A percentile compares a stretch with the other conserved stretches of the same genome.
These are phyloP conservation scores for Neoseiulus cucumeris DNA, from an alignment of 1,140 invertebrate genomes.

Conservation along the genomic window DNA sequence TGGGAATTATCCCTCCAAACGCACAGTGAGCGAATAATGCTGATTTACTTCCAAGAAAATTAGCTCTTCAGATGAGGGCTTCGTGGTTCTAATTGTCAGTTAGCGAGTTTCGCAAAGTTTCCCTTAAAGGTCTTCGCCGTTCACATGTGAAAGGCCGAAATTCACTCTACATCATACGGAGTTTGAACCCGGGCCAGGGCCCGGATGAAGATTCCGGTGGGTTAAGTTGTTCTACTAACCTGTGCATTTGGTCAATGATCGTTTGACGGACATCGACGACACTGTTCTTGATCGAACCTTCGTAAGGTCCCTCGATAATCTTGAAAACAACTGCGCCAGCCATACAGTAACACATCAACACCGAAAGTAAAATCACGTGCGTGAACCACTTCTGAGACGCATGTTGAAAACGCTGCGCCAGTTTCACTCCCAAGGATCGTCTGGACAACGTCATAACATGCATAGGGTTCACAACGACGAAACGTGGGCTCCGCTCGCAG, in stretches of 20 bases:
- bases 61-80: too few species aligned
- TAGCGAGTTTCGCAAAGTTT: too few species aligned
- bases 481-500: neutral
- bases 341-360: slow-evolving; percentile 11
- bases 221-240: neutral
- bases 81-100: too few species aligned
- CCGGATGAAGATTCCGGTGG: neutral
- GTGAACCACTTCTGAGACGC: slow-evolving; percentile 12
- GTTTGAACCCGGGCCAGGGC: too few species aligned
- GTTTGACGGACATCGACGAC: neutral
- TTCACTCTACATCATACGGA: too few species aligned
- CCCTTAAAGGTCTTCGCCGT: too few species aligned
- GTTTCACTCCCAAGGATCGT: neutral
- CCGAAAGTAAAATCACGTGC: slow-evolving; percentile 6
- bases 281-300: neutral
- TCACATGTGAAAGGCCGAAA: too few species aligned
- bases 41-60: too few species aligned
- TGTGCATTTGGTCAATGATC: slow-evolving; percentile 8
- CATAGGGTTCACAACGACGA: slow-evolving; percentile 2
- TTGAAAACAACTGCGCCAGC: slow-evolving; percentile 11
- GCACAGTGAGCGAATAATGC: too few species aligned
- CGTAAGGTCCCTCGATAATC: slow-evolving; percentile 10
- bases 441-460: slow-evolving; percentile 9
- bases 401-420: neutral
- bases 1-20: too few species aligned